Percentiles rank a stretch among this genome's conserved stretches.
Evolutionary conservation across 2,888 invertebrate genomes (phyloP).

Genomic region (Cryptocheilus praepositus): DNA sequence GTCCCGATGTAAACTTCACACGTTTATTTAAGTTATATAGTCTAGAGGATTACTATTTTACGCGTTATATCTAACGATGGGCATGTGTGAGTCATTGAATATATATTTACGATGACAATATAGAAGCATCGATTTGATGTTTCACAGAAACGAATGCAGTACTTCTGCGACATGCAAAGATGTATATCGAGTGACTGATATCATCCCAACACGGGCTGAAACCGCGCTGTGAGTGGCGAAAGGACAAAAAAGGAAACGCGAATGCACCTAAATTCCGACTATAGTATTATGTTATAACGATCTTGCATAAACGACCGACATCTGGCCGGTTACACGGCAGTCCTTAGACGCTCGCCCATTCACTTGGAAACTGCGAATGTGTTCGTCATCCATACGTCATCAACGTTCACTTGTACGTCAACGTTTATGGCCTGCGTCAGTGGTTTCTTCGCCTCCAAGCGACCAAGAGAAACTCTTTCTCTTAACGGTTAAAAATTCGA

Average conservation of each 20-base stretch:
- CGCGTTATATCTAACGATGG: too few relatives aligned
- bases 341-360: conserved; percentile 38
- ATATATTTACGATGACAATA: too few relatives aligned
- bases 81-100: too few relatives aligned
- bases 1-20: too few relatives aligned
- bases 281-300: conserved; percentile 44
- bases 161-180: too few relatives aligned
- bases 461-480: too few relatives aligned
- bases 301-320: conserved; percentile 54
- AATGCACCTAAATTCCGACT: conserved; percentile 35
- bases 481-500: conserved; percentile 2
- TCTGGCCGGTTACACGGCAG: conserved; percentile 31
- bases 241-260: conserved; percentile 44
- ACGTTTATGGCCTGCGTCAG: conserved; percentile 40
- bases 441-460: conserved; percentile 17
- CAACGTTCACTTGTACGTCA: conserved; percentile 27
- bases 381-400: conserved; percentile 27
- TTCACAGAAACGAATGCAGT: too few relatives aligned
- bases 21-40: too few relatives aligned
- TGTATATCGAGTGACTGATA: too few relatives aligned
- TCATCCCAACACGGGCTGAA: too few relatives aligned
- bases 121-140: too few relatives aligned
- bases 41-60: too few relatives aligned
- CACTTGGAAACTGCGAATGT: conserved; percentile 31
- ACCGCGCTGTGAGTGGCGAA: background rate